These are phyloP conservation scores for Maconellicoccus hirsutus DNA, from an alignment of 1,140 invertebrate species.

Conservation along the genomic window DNA sequence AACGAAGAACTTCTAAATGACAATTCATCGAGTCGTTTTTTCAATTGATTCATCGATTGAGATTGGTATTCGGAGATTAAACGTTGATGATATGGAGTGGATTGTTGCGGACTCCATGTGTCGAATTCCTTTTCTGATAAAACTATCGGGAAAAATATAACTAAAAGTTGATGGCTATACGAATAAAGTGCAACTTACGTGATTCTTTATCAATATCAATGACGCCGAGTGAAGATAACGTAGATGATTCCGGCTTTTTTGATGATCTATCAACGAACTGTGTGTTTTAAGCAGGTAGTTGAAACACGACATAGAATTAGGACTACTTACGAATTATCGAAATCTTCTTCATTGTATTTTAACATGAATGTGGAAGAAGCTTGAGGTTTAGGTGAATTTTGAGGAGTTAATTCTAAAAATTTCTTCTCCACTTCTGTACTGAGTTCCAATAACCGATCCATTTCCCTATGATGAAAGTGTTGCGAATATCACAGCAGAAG, in stretches of 20 bases:
- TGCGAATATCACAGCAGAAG: too few relatives aligned
- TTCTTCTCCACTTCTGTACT: not conserved
- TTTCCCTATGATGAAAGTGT: not conserved
- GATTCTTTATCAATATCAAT: not conserved
- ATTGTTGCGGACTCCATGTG: not conserved
- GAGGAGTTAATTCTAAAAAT: not conserved
- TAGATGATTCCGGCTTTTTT: not conserved
- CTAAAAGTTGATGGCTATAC: not conserved
- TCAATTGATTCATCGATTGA: not conserved
- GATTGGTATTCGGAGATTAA: not conserved
- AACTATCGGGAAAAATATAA: not conserved
- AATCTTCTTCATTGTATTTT: not conserved
- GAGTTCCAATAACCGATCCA: not conserved
- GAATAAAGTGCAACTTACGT: not conserved
- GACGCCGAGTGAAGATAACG: not conserved
- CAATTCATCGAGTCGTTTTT: not conserved
- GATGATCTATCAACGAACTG: not conserved
- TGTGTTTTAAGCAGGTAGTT: not conserved
- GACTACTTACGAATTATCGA: not conserved
- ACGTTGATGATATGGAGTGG: not conserved
- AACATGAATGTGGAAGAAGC: constrained; percentile 1
- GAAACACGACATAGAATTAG: not conserved
- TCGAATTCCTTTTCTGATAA: not conserved
- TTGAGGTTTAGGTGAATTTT: not conserved
- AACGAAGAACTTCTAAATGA: not conserved